Percentiles rank a stretch among this genome's conserved stretches.
Evolutionary conservation across 2,797 vertebrate species (phyloP).

Genomic region (Sarcoramphus papa): DNA sequence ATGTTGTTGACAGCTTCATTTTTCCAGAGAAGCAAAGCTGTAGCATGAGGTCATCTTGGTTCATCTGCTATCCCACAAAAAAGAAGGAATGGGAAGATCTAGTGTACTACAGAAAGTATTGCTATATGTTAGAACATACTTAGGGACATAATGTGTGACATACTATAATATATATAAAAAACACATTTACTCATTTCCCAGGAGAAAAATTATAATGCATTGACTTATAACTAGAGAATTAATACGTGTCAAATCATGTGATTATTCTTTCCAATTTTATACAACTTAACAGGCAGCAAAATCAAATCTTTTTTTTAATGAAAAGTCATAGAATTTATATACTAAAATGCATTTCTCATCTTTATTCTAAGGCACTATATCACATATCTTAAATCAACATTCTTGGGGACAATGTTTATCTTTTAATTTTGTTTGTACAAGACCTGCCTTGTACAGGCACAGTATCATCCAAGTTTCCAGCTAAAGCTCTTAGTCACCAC

Average conservation of each 20-base stretch:
- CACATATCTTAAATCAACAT: neutral
- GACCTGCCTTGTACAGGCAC: neutral
- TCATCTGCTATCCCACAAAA: constrained; percentile 24
- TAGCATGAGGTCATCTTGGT: constrained; percentile 20
- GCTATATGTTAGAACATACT: neutral
- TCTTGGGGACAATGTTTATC: neutral
- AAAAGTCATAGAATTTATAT: neutral
- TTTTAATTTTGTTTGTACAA: neutral
- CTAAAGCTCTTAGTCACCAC: neutral
- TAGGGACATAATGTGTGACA: neutral
- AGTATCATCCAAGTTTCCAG: neutral
- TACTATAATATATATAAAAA: neutral
- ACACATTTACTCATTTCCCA: neutral
- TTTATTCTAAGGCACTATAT: neutral
- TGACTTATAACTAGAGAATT: neutral
- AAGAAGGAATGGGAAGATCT: neutral
- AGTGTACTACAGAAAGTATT: neutral
- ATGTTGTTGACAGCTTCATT: constrained; percentile 39
- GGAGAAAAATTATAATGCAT: neutral
- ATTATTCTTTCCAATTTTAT: neutral
- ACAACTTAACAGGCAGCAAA: neutral
- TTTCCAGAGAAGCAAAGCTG: constrained; percentile 6
- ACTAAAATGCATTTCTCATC: neutral
- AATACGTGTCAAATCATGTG: neutral
- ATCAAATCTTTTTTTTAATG: neutral